A percentile compares a stretch with the other conserved stretches of the same genome.
Conservation (phyloP, 2,888 invertebrate genomes). For the Taphrorychus bicolor region DNA sequence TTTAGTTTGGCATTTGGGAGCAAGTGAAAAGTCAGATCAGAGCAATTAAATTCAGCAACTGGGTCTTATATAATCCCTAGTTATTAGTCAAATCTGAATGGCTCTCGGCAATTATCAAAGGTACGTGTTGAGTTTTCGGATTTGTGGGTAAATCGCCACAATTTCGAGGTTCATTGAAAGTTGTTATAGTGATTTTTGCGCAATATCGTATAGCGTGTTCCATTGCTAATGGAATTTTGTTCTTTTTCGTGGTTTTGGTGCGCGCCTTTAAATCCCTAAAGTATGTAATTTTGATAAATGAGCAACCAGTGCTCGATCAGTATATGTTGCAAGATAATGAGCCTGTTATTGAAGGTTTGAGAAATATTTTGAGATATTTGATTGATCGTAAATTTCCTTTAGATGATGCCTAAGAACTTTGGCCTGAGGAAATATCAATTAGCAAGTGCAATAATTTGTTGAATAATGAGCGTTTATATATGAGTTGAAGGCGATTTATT, state of each 20-base stretch:
- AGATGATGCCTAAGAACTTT: too few relatives aligned
- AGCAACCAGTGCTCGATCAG: too few relatives aligned
- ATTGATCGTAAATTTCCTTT: neutral
- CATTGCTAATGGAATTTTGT: neutral
- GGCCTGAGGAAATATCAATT: too few relatives aligned
- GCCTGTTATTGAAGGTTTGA: neutral
- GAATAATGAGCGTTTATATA: too few relatives aligned
- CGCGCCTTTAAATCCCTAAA: too few relatives aligned
- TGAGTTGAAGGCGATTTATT: too few relatives aligned
- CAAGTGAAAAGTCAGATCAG: neutral
- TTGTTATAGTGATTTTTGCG: neutral
- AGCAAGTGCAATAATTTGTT: too few relatives aligned
- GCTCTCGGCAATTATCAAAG: too few relatives aligned
- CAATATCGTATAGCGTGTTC: neutral
- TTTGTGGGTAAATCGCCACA: neutral
- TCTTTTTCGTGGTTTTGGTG: neutral
- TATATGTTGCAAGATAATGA: neutral
- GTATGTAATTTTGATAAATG: too few relatives aligned
- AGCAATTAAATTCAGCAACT: neutral
- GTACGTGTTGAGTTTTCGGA: neutral
- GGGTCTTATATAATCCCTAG: neutral
- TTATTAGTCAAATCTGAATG: too few relatives aligned
- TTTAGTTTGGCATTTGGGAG: too few relatives aligned
- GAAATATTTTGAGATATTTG: neutral
- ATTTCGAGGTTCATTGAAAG: constrained; percentile 36